Evolutionary conservation across 35 echinoderm and acorn worm species (phyloP), one percentile per base, ranked within the genome.

Genomic region (Lytechinus variegatus): DNA sequence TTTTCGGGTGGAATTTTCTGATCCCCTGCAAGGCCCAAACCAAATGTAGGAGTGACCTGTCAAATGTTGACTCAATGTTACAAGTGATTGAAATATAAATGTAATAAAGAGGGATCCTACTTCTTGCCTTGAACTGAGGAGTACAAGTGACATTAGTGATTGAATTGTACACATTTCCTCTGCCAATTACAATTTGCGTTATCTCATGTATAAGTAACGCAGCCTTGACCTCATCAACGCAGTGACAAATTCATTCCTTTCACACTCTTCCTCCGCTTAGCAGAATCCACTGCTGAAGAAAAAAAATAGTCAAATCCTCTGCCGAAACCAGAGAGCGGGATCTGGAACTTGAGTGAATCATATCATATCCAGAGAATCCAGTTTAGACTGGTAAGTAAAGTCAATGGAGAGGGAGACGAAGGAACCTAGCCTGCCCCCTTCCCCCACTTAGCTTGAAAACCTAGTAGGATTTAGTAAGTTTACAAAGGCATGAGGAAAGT

Each of bases 241-340:
- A 6, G 66, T 79, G 66, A 79, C 66, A 79, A 79, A 79, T 79
- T 79, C 19, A 79, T 19, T 79, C 66, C 66, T 24, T 79, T 79
- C 6, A 24, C 10, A 60, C 66, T 79, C 66, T 79, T 79, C 66
- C 66, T 79, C 66, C 21, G 66, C 66, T 79, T 79, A 79, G 66
- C 16, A 24, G n/a, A 79, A 79, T 79, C 8, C 66, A 79, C 21
- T 6, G 66, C 66, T 44, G 33, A 44, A 44, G 33, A 44, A 8
- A 16, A 72, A 66, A 72, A 79, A 79, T 79, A 79, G 66, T n/a
- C 66, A n/a, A 79, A 79, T 79, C 66, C 66, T 79, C 66, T 79
- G 66, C 66, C 16, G 66, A 79, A 79, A 24, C 14, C 66, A 79
- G 66, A 79, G 66, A 79, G 66, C 14, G 8, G n/a, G 66, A 4